Base-by-base conservation (phyloP, 2,113 vertebrate genomes). In the Mystacornis crossleyi region DNA sequence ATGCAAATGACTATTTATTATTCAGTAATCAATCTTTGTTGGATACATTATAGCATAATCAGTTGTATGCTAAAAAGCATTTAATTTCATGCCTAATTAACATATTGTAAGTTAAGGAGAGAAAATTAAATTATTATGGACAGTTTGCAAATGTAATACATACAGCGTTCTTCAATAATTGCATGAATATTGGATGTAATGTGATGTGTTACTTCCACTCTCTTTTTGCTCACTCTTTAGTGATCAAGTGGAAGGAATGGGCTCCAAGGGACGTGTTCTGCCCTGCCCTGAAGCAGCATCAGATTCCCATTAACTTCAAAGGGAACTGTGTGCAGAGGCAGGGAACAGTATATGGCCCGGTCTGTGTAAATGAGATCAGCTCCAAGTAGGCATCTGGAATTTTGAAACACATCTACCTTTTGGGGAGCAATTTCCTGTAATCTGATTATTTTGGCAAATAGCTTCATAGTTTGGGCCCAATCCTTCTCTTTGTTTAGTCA, bases 121-220 rank as follows among this genome's bases (percentile, higher is more conserved):
- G 86, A 95, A 96, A 97, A 97, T 97, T 97, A 93, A 97, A 97
- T 97, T 97, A 97, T 97, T 97, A 97, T 97, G 97, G 97, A 96
- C 97, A 97, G 97, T 97, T 97, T 97, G 96, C 94, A 96, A 97
- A 96, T 97, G 97, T 95, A 96, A 89, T 96, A 97, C 96, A 69
- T 97, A 93, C 53, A 93, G 75, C 48, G 72, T 89, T 97, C 95
- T 94, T 95, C 95, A 92, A 84, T 97, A 97, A 97, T 94, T 72
- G 94, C 93, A 97, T 96, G 92, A 97, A 97, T 97, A 97, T 96
- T 96, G 92, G 89, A 93, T 97, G 89, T 81, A 90, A 96, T 84
- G 71, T 66, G 90, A 71, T 93, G 92, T 80, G 81, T 92, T 97
- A 24, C 90, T 95, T 96, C 84, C 89, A 81, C 62, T 79, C 64